Base-by-base conservation (phyloP, 2,797 vertebrate species). In the Sphaeramia orbicularis region DNA sequence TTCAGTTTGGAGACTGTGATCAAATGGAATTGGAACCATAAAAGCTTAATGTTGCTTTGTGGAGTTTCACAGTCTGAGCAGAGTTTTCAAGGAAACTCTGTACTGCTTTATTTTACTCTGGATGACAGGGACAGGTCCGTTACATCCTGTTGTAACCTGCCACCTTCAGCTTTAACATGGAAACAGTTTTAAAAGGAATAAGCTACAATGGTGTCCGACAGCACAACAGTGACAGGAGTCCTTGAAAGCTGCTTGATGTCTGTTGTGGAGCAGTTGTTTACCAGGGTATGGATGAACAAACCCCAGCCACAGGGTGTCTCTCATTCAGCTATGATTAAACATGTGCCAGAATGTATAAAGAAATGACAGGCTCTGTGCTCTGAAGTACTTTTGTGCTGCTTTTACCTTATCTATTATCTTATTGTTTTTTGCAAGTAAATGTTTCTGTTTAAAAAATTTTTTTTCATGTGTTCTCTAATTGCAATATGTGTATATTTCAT, bases 261-360 rank as follows among this genome's bases (percentile, higher is more conserved):
- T 70, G 71, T 79, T 69, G 89, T 87, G 30, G 76, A 78, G 83
- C 69, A 43, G 74, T 78, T 82, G 70, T 37, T n/a, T 32, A 30
- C 61, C 70, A 54, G 83, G 81, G 76, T 78, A 59, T 71, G 69
- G 81, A 73, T 83, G 19, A 21, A 21, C 53, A 47, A 38, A 82
- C 58, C 80, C 75, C 40, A 27, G 56, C 51, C 48, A 81, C 74
- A 74, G 78, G 76, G 76, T 81, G 71, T 84, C 61, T 89, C 87
- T 78, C 55, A 64, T 85, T 85, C 64, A 82, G 79, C 74, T 77
- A 50, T 54, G 42, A 80, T 71, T 4, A 57, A 87, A 80, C 68
- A 90, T 38, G 80, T 91, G 91, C 89, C 90, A 90, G 91, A 93
- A 92, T 93, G 90, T 93, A 89, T 78, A 84, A 82, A 85, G 65